Evolutionary conservation across 2,888 invertebrate species (phyloP), one percentile per base, ranked within the genome.

Genomic region (Pecten maximus): DNA sequence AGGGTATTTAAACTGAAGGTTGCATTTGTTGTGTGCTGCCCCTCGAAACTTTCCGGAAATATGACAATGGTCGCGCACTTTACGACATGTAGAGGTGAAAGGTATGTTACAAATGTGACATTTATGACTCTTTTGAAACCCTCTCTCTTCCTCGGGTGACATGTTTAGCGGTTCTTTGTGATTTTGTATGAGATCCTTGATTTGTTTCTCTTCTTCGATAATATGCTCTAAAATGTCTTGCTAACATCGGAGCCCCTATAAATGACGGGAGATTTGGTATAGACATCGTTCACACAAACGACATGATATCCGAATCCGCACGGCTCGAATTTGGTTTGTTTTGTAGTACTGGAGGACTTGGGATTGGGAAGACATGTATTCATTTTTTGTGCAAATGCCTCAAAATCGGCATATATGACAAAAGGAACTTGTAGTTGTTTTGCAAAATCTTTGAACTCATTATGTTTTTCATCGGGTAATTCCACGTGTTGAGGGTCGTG

Each of bases 181-280:
- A 54, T 44, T 91, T 60, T 44, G 60, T 60, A 2, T 16, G 60
- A 60, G 16, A 60, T 2, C n/a, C 87, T 89, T n/a, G 40, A 92
- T 92, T 23, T 91, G 89, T 40, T 91, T 48, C 48, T 87, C 54
- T 91, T 92, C 91, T 40, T 35, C 86, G 8, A 92, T 86, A 40
- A 92, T 90, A 88, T 88, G 90, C 88, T 91, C 91, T 74, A 91
- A 2, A 91, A 48, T 89, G 91, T 92, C 50, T 92, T 88, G 12
- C 91, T 28, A 28, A 92, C 92, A 91, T 92, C 90, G 23, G 23
- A 12, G 23, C 92, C 92, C 90, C 92, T 88, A 86, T 92, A 92
- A 2, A 88, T 15, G n/a, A 90, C 90, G 23, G 90, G 90, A 40
- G 50, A 16, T 15, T 90, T 74, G 23, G 88, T 88, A 35, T 88